Conservation (phyloP, 2,113 vertebrate species). For the Sinocyclocheilus maitianheensis region DNA sequence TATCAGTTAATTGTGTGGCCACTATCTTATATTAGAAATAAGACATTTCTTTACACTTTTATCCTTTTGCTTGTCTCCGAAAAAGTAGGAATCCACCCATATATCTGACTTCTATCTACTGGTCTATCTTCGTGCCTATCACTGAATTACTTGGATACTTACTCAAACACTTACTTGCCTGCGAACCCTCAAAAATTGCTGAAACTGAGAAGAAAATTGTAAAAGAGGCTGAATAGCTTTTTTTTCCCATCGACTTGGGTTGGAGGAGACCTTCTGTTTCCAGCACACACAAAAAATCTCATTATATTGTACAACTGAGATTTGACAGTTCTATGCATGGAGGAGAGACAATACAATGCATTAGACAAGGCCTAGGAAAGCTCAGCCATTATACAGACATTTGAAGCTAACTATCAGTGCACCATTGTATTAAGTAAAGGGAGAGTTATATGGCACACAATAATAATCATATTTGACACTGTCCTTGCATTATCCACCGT, state of each 20-base stretch:
- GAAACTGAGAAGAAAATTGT: conserved; percentile 23
- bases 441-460: conserved; percentile 40
- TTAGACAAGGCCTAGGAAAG: conserved; percentile 40
- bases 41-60: conserved; percentile 34
- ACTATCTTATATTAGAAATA: conserved; percentile 30
- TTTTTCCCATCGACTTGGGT: neutral
- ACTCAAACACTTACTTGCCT: conserved; percentile 13
- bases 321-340: conserved; percentile 51
- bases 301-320: conserved; percentile 52
- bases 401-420: conserved; percentile 38
- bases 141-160: conserved; percentile 44
- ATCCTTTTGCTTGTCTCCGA: conserved; percentile 40
- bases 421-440: conserved; percentile 43
- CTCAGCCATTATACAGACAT: conserved; percentile 53
- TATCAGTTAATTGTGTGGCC: conserved; percentile 46
- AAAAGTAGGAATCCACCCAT: conserved; percentile 26
- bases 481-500: conserved; percentile 57
- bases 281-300: conserved; percentile 49
- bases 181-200: conserved; percentile 41
- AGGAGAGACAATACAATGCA: conserved; percentile 45
- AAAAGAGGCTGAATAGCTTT: conserved; percentile 28
- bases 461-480: conserved; percentile 54
- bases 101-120: conserved; percentile 41
- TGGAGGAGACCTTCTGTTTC: conserved; percentile 36
- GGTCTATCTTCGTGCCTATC: conserved; percentile 23